Conservation (phyloP, 2,888 invertebrate genomes). For the Uropetala carovei region DNA sequence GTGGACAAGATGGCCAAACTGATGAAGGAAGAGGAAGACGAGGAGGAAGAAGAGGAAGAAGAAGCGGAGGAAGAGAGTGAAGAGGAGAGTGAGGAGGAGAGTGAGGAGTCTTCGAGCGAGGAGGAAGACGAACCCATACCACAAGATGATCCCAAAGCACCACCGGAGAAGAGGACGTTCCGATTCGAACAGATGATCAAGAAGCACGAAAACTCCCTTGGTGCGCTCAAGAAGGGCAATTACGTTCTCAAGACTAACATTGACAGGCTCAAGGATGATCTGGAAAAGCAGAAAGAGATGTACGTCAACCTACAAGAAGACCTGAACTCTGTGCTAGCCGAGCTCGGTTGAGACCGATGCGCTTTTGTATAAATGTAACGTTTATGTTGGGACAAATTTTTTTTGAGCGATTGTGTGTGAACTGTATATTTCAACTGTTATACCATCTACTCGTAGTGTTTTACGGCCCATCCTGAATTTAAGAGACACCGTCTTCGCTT, state of each 20-base stretch:
- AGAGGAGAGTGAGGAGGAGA: constrained; percentile 79
- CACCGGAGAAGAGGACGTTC: constrained; percentile 78
- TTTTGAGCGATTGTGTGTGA: no score
- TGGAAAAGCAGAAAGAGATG: constrained; percentile 88
- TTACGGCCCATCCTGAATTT: no score
- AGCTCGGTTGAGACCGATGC: constrained; percentile 82
- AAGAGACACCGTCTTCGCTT: no score
- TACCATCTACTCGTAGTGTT: no score
- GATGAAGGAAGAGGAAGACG: constrained; percentile 87
- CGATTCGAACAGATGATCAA: constrained; percentile 60
- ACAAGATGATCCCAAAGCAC: constrained; percentile 79
- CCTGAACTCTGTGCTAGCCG: constrained; percentile 90
- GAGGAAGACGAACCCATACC: constrained; percentile 72
- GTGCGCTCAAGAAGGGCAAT: constrained; percentile 91
- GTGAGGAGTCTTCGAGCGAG: constrained; percentile 82
- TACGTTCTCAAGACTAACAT: constrained; percentile 92
- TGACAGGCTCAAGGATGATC: constrained; percentile 90
- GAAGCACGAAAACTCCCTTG: constrained; percentile 84
- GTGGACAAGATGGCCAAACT: constrained; percentile 94
- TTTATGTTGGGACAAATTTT: no score
- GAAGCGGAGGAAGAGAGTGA: constrained; percentile 79
- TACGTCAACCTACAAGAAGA: constrained; percentile 88
- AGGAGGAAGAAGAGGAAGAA: constrained; percentile 82
- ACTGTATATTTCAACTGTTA: no score
- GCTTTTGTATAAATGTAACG: no score